phyloP scores from a whole-genome alignment of 2,797 vertebrate species.

The Pseudomugil tenellus region DNA sequence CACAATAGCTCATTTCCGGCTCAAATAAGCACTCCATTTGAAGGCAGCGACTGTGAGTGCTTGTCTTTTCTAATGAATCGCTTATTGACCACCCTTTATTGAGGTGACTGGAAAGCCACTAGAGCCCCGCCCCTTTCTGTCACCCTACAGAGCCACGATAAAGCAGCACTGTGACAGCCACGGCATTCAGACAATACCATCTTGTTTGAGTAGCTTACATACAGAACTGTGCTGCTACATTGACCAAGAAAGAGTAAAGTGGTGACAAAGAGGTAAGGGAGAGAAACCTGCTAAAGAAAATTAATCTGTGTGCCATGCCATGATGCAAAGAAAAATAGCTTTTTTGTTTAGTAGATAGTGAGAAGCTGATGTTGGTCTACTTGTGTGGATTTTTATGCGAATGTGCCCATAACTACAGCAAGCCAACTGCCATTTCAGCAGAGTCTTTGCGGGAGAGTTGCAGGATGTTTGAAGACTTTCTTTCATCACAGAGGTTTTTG shows the following conservation, averaged over 20 bases:
- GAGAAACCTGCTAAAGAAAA: slow-evolving; percentile 66
- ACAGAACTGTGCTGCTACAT: slow-evolving; percentile 81
- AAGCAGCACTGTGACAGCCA: slow-evolving; percentile 62
- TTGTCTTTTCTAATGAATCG: slow-evolving; percentile 66
- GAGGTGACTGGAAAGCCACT: slow-evolving; percentile 51
- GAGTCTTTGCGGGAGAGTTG: slow-evolving; percentile 36
- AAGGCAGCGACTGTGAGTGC: slow-evolving; percentile 56
- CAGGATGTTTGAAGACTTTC: slow-evolving; percentile 43
- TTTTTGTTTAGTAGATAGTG: slow-evolving; percentile 58
- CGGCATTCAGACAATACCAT: slow-evolving; percentile 67
- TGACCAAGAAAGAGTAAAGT: slow-evolving; percentile 67
- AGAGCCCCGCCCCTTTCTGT: slow-evolving; percentile 18
- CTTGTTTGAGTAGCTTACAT: slow-evolving; percentile 77
- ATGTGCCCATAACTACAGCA: slow-evolving; percentile 10
- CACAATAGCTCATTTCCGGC: slow-evolving; percentile 70
- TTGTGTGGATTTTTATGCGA: slow-evolving; percentile 17
- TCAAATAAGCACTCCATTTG: slow-evolving; percentile 56
- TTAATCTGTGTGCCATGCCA: slow-evolving; percentile 77
- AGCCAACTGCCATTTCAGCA: slow-evolving; percentile 46
- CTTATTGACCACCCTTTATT: slow-evolving; percentile 56
- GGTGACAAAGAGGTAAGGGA: slow-evolving; percentile 50
- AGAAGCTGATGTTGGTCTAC: slow-evolving; percentile 22
- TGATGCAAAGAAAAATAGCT: slow-evolving; percentile 66
- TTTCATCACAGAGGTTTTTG: slow-evolving; percentile 47
- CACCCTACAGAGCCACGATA: slow-evolving; percentile 42